Base-by-base conservation (phyloP, 2,888 invertebrate genomes). In the Cloeon dipterum region DNA sequence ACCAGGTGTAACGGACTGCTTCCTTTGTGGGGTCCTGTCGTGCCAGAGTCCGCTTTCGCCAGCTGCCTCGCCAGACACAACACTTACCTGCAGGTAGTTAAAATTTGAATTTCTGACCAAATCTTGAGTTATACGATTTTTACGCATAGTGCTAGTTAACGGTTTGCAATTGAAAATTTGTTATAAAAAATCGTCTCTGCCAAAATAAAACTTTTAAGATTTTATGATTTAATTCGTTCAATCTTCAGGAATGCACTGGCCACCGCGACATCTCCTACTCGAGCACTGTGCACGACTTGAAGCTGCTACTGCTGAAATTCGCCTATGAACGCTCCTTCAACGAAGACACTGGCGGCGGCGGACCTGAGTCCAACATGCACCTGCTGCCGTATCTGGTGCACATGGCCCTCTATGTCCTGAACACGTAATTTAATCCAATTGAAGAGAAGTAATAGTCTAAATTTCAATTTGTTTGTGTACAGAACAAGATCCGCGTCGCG, bases 331-430 rank as follows among this genome's bases (percentile, higher is more conserved):
- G 83, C 53, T 83, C 86, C 42, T 96, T 96, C 66, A 91, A 93
- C 55, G 91, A 91, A 54, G 94, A 96, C 59, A 88, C 91, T 2
- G 93, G 94, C 14, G 98, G 89, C 45, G 89, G 89, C 47, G 94
- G 93, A 2, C 85, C 91, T 11, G 88, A 93, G 51, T 91, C 91
- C 44, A 94, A 94, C 61, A 79, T 94, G 77, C 89, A 94, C 61
- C 74, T 96, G 49, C 72, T 93, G 43, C 94, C 94, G 7, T 93
- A 93, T 53, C 65, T 94, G 39, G 63, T 83, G 43, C 93, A 94
- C 56, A 88, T 89, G 70, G 85, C 88, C 16, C 73, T 94, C 14
- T 94, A 94, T 56, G 79, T 88, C 43, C 71, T 89, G 47, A 83
- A 91, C 53, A 88, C 89, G 67, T 75, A 46, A 63, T 72, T 62